Base-by-base conservation (phyloP, 2,888 invertebrate species). In the Tolmerus cingulatus region DNA sequence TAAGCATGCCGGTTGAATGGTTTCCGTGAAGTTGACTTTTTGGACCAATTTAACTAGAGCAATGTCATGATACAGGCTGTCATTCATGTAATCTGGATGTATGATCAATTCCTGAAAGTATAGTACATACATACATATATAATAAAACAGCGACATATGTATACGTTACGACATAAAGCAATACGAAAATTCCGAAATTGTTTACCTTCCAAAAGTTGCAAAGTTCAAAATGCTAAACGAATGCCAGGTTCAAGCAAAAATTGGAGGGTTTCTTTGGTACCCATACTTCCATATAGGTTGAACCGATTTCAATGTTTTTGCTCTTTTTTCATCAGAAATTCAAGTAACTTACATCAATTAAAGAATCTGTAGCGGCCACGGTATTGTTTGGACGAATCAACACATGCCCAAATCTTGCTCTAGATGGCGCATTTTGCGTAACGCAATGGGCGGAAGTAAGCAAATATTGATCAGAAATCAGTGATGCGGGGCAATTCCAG, bases 1-100 rank as follows among this genome's bases (percentile, higher is more conserved):
- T 14, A 91, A 87, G 66, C 91, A 91, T 0, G 90, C 90, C 14
- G 90, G 90, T 7, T 88, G 88, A 23, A 90, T 85, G 27, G 51
- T 57, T 1, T 77, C 43, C n/a, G 46, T 88, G 34, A 89, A 81
- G 88, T 43, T 5, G 0, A 90, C 87, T 0, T 57, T n/a, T 74
- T 51, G 12, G 5, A 84, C 81, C 9, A 90, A 34, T 46, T 88
- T 82, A 23, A 90, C 87, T 14, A 91, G 57, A 2, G 90, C 90
- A 14, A 91, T 89, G 86, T 91, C 91, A 82, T 91, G 46, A 57
- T 89, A 89, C 30, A 88, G 87, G 19, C 34, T 55, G 4, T 79
- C 43, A 1, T 77, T 0, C 2, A 0, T 46, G 55, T 90, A 90
- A 0, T 86, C 14, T 0, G 88, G 88, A 76, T 90, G 89, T 14